Base-by-base conservation (phyloP, 2,113 vertebrate species). In the Bufo bufo region DNA sequence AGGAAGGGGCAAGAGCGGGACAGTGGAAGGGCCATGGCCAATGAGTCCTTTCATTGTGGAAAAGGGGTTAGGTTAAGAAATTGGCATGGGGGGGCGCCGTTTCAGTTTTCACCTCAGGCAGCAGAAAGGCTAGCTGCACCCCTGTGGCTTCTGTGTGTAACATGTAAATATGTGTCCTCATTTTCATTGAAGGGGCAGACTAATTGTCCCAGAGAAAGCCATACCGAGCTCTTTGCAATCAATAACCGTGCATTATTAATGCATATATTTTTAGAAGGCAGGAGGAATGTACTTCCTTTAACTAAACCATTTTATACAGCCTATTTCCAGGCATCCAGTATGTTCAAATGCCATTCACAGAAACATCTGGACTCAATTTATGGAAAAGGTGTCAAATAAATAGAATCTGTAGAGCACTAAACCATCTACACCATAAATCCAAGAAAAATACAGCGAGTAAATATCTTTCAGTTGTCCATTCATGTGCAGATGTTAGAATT, bases 221-320 rank as follows among this genome's bases (percentile, higher is more conserved):
- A 80, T 33, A 61, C 19, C 8, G 8, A 49, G 58, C 43, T 61
- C 58, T 61, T 82, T 65, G 33, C 17, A 49, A 65, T 82, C 80
- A 82, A 65, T 82, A 19, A 6, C 17, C 11, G 45, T 82, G 43
- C 23, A 81, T 82, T 82, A 65, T 82, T 82, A 59, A 82, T 82
- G 59, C 12, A 20, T 14, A 12, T 65, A 82, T 65, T 49, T 82
- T 63, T 82, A 82, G 43, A 65, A 82, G 43, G 17, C 11, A 10
- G 11, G 16, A 75, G 77, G 77, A 52, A 4, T 56, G 6, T 56
- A 23, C 8, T 78, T 54, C 50, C 16, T 12, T 23, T 23, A 54
- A 50, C 45, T 19, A 19, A 61, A 49, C 17, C 43, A 45, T 63
- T 77, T 54, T 78, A 54, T 20, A 50, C 45, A 49, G 45, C 19